Percentiles rank a stretch among this genome's conserved stretches.
These are phyloP conservation scores for Turritopsis dohrnii DNA, from an alignment of 30 jellyfish, hydroid and myxozoan genomes.

Conservation along the genomic window DNA sequence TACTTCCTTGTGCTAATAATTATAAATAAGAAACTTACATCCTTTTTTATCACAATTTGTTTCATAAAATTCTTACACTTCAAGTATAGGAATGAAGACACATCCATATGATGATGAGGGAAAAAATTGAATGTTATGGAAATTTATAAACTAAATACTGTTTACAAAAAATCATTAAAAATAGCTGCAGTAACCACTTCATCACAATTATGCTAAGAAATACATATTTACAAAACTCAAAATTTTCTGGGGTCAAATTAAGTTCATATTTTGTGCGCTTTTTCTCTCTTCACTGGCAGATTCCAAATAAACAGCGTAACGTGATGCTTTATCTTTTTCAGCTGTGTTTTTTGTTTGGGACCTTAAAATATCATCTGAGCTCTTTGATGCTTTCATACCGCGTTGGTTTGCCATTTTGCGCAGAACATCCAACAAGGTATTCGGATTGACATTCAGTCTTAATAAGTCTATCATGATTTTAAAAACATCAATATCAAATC, in stretches of 20 bases:
- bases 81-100: too few species aligned
- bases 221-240: neutral
- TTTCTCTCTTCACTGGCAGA: neutral
- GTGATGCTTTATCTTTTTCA: slow-evolving; percentile 2
- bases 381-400: slow-evolving; percentile 19
- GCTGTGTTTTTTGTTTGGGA: neutral
- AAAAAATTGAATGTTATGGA: neutral
- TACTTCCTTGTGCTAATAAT: neutral
- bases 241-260: neutral
- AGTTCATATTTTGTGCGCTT: neutral
- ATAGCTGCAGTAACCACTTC: too few species aligned
- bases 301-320: slow-evolving; percentile 16
- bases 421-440: slow-evolving; percentile 58
- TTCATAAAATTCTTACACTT: too few species aligned
- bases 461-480: slow-evolving; percentile 57
- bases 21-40: neutral
- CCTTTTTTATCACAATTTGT: too few species aligned
- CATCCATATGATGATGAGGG: neutral
- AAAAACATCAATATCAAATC: slow-evolving; percentile 72
- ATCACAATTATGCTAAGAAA: neutral
- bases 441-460: slow-evolving; percentile 78
- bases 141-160: too few species aligned
- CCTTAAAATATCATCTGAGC: slow-evolving; percentile 16
- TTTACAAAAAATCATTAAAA: too few species aligned
- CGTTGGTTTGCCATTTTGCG: slow-evolving; percentile 50